Evolutionary conservation across 2,113 vertebrate species (phyloP).

Genomic region (Centropus unirufus): DNA sequence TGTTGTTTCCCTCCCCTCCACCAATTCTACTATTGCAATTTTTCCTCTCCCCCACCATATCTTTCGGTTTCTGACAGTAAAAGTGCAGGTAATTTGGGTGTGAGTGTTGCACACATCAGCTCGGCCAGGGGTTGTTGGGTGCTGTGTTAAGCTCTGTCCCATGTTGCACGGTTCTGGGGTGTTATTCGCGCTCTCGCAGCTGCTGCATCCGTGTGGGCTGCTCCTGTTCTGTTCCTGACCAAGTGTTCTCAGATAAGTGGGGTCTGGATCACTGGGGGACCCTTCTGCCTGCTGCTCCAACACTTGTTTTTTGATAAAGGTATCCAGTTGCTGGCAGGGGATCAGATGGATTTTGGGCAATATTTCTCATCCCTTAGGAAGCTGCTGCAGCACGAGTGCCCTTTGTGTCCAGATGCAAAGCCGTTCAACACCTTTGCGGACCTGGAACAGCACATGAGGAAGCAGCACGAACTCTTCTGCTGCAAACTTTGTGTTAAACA

Average conservation of each 20-base stretch:
- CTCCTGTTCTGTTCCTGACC: background rate
- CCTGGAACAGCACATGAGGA: constrained; percentile 97
- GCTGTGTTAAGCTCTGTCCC: background rate
- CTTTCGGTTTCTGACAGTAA: background rate
- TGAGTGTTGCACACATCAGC: background rate
- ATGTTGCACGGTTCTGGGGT: background rate
- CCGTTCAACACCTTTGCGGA: constrained; percentile 90
- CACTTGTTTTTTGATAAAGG: background rate
- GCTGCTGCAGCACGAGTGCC: constrained; percentile 89
- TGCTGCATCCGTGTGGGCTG: background rate
- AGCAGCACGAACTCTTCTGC: constrained; percentile 94
- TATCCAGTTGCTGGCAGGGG: background rate
- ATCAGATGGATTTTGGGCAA: background rate
- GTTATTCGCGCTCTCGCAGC: background rate
- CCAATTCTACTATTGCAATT: background rate
- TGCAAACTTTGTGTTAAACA: constrained; percentile 95
- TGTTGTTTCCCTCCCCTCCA: background rate
- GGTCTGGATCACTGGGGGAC: background rate
- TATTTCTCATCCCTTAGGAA: constrained; percentile 76
- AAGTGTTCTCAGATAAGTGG: background rate
- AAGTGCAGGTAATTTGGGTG: no score
- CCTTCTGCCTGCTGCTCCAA: background rate
- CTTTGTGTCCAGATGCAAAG: constrained; percentile 83
- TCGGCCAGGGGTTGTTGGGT: background rate
- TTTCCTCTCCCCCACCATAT: fast-evolving